Conservation (phyloP, 2,888 invertebrate genomes). For the Sinopyrophorus schimmeli region DNA sequence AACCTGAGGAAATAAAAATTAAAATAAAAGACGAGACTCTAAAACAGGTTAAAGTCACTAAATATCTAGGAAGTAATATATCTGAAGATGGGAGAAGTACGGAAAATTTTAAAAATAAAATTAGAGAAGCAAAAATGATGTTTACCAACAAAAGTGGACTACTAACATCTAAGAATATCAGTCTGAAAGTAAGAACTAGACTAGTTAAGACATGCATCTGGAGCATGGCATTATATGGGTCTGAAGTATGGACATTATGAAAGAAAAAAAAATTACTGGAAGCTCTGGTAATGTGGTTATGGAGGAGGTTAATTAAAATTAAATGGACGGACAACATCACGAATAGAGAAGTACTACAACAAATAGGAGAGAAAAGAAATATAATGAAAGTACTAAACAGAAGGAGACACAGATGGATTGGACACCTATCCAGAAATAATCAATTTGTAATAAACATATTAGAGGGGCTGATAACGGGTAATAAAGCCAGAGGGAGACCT, state of each 20-base stretch:
- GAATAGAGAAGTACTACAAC: not conserved
- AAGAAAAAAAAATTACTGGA: constrained; percentile 21
- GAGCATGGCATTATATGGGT: constrained; percentile 1
- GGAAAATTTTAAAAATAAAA: constrained; percentile 1
- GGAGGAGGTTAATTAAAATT: no score
- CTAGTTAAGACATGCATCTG: no score
- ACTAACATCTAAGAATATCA: not conserved
- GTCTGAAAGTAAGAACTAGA: not conserved
- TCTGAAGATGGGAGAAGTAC: not conserved
- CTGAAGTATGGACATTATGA: not conserved
- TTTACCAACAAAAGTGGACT: not conserved
- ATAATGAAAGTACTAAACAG: not conserved
- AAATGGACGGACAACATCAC: no score
- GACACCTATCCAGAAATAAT: not conserved
- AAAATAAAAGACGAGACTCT: no score
- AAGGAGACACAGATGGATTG: not conserved
- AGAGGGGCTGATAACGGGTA: not conserved
- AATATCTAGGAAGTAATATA: not conserved
- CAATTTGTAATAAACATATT: not conserved
- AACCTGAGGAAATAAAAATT: no score
- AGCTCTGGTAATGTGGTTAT: no score
- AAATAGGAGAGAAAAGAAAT: constrained; percentile 1
- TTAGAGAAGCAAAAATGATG: constrained; percentile 2
- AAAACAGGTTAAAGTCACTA: no score
- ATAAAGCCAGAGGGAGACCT: no score